phyloP scores from a whole-genome alignment of 2,113 vertebrate species.

The Dicentrarchus labrax region DNA sequence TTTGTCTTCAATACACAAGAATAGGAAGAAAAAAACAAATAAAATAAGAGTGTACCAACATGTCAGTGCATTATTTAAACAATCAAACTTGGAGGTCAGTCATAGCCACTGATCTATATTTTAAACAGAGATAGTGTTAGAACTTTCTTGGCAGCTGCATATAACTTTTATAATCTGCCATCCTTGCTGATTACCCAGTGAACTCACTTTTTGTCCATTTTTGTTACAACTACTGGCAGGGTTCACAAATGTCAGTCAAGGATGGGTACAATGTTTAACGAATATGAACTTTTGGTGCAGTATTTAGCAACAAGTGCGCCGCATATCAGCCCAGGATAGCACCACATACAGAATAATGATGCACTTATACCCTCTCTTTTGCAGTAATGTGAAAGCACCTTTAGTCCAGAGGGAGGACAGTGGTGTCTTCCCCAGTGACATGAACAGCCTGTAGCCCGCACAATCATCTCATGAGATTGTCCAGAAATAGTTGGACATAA shows the following conservation, averaged over 20 bases:
- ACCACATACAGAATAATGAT: not conserved
- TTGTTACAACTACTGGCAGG: not conserved
- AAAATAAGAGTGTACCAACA: not conserved
- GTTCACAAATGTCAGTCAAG: constrained; percentile 9
- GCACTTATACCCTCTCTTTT: not conserved
- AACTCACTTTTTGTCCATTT: not conserved
- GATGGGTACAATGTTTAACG: not conserved
- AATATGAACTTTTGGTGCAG: not conserved
- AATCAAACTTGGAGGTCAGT: not conserved
- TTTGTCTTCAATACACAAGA: not conserved
- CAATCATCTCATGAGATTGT: not conserved
- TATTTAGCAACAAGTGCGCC: not conserved
- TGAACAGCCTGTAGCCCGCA: not conserved
- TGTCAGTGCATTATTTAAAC: constrained; percentile 6
- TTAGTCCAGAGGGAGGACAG: not conserved
- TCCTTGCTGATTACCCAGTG: not conserved
- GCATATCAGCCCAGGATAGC: not conserved
- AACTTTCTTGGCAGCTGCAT: not conserved
- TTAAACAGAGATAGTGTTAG: not conserved
- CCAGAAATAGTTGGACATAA: constrained; percentile 2
- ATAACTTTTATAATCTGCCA: not conserved
- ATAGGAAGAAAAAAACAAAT: not conserved
- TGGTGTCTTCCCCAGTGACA: constrained; percentile 9
- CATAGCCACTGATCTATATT: not conserved
- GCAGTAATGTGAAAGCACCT: not conserved